Conservation (phyloP, 2,797 vertebrate genomes). For the Epinephelus awoara region DNA sequence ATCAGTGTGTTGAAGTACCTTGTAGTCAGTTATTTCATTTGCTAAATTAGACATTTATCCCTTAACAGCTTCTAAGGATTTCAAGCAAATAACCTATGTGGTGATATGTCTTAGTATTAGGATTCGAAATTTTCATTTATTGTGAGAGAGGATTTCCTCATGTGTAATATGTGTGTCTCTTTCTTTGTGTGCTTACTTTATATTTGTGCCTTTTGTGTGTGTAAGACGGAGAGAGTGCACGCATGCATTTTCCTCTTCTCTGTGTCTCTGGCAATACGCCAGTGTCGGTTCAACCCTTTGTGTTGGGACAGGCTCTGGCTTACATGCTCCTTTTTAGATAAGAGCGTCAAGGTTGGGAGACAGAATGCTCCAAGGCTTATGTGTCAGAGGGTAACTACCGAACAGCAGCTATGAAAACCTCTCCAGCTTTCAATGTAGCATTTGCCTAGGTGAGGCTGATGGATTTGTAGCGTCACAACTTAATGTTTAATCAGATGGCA, state of each 20-base stretch:
- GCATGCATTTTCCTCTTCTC: constrained; percentile 14
- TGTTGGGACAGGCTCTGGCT: background rate
- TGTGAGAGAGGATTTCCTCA: background rate
- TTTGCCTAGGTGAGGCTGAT: background rate
- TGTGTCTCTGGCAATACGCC: constrained; percentile 10
- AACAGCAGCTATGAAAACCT: background rate
- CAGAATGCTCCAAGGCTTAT: constrained; percentile 3
- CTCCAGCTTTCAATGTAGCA: background rate
- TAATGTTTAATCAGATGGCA: background rate
- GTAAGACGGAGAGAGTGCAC: background rate
- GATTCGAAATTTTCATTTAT: background rate
- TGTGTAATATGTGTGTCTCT: background rate
- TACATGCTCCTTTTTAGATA: constrained; percentile 5
- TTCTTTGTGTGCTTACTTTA: background rate
- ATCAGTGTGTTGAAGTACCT: background rate
- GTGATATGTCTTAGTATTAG: background rate
- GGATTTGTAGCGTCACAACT: background rate
- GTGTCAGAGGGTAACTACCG: background rate
- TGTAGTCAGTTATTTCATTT: background rate
- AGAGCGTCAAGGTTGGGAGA: constrained; percentile 21
- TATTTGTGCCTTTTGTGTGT: background rate
- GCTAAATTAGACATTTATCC: background rate
- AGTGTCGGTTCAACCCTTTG: constrained; percentile 4
- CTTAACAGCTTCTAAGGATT: background rate
- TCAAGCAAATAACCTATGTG: background rate